phyloP scores from a whole-genome alignment of 2,113 vertebrate species.

The Notothenia rossii region DNA sequence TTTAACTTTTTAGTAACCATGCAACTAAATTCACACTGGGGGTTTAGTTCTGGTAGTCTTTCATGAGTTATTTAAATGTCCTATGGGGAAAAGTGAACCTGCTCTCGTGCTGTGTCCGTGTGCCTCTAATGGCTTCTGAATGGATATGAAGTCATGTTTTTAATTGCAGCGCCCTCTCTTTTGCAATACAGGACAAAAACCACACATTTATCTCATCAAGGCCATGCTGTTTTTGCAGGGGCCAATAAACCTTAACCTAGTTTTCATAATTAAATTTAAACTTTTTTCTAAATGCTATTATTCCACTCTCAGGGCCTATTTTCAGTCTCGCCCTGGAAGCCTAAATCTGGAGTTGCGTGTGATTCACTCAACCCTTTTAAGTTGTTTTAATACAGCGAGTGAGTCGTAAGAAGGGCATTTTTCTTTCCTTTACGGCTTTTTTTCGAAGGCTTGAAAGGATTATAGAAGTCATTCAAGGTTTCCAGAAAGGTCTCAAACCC shows the following conservation, averaged over 20 bases:
- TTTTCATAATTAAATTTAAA: constrained; percentile 59
- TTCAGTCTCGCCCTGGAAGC: constrained; percentile 50
- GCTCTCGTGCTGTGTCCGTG: constrained; percentile 14
- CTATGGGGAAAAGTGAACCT: not conserved
- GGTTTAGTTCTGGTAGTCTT: not conserved
- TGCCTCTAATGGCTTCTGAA: constrained; percentile 45
- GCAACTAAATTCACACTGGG: not conserved
- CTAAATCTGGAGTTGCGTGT: constrained; percentile 23
- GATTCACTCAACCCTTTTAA: constrained; percentile 28
- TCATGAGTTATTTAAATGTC: constrained; percentile 36
- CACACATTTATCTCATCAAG: constrained; percentile 43
- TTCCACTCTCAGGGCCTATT: constrained; percentile 42
- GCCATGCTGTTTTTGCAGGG: constrained; percentile 26
- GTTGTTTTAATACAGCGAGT: constrained; percentile 33
- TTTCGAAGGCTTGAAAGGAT: constrained; percentile 26
- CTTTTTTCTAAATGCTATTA: constrained; percentile 48
- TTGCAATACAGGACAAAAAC: constrained; percentile 32
- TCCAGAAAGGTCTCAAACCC: constrained; percentile 55
- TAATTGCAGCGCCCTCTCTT: constrained; percentile 29
- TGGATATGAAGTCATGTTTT: constrained; percentile 60
- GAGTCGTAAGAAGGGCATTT: constrained; percentile 24
- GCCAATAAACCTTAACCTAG: constrained; percentile 59
- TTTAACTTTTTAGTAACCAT: no score
- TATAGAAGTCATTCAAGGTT: constrained; percentile 47
- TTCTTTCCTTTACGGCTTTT: constrained; percentile 34